Evolutionary conservation across 2,797 vertebrate genomes (phyloP), one percentile per base, ranked within the genome.

Genomic region (Malurus leucopterus): DNA sequence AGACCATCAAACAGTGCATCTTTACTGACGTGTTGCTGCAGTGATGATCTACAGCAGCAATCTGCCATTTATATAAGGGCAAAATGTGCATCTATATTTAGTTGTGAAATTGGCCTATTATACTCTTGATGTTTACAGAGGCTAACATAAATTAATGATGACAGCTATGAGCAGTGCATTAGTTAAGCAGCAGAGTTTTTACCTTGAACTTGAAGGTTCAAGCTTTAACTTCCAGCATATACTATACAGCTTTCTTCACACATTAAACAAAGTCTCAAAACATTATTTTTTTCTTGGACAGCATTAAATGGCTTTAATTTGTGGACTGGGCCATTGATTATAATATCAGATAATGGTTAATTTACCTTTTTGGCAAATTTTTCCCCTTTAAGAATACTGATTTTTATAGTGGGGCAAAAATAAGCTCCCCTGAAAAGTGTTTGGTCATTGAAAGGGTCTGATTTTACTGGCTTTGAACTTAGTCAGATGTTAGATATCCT

Each of bases 31-130:
- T 97, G 93, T 96, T 96, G 94, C 95, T 94, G 96, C 96, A 91
- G 95, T 81, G 91, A 98, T 98, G 98, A 98, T 98, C 96, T 98
- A 98, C 97, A 97, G 97, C 96, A 97, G 97, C 97, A 98, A 98
- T 97, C 98, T 98, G 97, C 98, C 97, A 98, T 97, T 98, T 97
- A 97, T 98, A 97, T 98, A 98, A 98, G 97, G 97, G 96, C 97
- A 97, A 97, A 97, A 97, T 97, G 97, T 96, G 97, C 97, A 95
- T 98, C 97, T 98, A 97, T 98, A 98, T 98, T 98, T 98, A 97
- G 97, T 98, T 97, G 97, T 98, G 97, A 98, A 98, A 98, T 98
- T 97, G 98, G 97, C 97, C 97, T 98, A 98, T 98, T 98, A 98
- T 98, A 97, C 97, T 98, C 97, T 97, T 98, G 97, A 98, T 98